Conservation (phyloP, 2,113 vertebrate species). For the Tragelaphus imberbis region DNA sequence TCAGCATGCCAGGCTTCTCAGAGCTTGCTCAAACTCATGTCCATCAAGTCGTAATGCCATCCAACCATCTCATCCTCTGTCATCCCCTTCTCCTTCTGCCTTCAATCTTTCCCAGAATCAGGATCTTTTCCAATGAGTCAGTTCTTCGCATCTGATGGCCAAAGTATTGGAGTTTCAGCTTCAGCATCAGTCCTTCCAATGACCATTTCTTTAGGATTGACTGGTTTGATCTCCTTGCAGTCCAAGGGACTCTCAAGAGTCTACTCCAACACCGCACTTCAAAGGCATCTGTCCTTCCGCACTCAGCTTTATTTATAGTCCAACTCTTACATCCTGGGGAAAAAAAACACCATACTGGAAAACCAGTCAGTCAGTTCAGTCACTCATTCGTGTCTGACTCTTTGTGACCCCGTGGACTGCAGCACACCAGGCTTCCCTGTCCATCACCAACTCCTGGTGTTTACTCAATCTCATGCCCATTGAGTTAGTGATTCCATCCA, state of each 20-base stretch:
- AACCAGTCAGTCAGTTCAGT: neutral
- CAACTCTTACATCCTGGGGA: neutral
- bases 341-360: neutral
- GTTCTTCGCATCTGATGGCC: neutral
- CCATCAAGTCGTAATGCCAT: neutral
- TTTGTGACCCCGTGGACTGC: neutral
- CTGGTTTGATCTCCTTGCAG: neutral
- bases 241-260: neutral
- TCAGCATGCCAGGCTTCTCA: rapidly evolving
- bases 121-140: neutral
- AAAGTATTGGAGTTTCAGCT: neutral
- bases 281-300: too few relatives aligned
- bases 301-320: neutral
- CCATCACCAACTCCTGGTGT: neutral
- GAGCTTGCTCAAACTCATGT: neutral
- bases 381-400: neutral
- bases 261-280: neutral
- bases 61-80: neutral
- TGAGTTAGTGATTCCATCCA: neutral
- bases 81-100: neutral
- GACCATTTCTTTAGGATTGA: neutral
- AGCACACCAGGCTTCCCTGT: neutral
- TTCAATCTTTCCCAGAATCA: neutral
- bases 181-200: neutral
- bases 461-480: neutral